Conservation (phyloP, 2,888 invertebrate species). For the Dysmachus trigonus region DNA sequence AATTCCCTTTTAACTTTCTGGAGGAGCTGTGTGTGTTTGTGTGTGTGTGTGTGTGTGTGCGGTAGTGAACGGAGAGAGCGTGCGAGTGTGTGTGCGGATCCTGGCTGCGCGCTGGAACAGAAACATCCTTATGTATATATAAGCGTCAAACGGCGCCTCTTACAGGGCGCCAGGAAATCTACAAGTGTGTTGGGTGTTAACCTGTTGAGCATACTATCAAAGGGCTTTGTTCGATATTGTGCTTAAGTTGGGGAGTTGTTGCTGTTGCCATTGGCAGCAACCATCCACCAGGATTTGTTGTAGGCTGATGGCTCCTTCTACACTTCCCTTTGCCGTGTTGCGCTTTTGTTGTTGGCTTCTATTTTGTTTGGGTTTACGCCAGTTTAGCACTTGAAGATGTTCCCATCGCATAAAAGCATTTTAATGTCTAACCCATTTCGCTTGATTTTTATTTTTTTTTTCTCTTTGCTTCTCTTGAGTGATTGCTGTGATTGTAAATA, state of each 20-base stretch:
- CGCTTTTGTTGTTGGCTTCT: conserved; percentile 33
- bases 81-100: background rate
- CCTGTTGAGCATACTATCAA: conserved; percentile 40
- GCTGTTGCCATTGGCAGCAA: background rate
- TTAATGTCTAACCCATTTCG: conserved; percentile 32
- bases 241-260: conserved; percentile 6
- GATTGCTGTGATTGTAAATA: conserved; percentile 16
- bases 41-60: too few species aligned
- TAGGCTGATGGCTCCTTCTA: background rate
- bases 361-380: conserved; percentile 30
- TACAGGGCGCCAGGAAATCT: background rate
- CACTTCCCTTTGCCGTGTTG: conserved; percentile 26
- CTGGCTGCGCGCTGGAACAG: background rate
- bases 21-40: background rate
- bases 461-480: background rate
- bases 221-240: conserved; percentile 38
- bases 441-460: background rate
- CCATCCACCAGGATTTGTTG: conserved; percentile 6
- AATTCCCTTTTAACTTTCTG: conserved; percentile 25
- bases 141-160: background rate
- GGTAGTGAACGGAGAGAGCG: background rate
- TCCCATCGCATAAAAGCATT: conserved; percentile 34
- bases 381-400: conserved; percentile 34
- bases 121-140: background rate
- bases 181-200: conserved; percentile 34